Conservation (phyloP, 53 echinoderm and acorn worm species). For the Echinarachnius parma region DNA sequence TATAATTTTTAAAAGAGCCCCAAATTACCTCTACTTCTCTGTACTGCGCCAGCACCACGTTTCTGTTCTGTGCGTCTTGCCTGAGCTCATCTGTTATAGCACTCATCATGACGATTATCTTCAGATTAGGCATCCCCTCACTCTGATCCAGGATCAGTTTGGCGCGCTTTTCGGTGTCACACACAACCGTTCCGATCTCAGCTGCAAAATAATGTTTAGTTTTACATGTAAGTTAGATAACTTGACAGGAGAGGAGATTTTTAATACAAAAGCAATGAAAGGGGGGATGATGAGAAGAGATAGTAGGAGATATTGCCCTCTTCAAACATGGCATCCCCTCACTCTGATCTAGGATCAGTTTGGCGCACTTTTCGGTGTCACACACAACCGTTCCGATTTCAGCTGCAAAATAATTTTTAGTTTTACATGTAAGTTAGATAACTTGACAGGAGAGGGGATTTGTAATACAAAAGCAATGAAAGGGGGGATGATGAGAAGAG, state of each 20-base stretch:
- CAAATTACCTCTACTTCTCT: slow-evolving; percentile 72
- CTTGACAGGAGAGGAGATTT: too few relatives aligned
- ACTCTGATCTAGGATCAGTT: slow-evolving; percentile 53
- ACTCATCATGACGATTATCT: slow-evolving; percentile 59
- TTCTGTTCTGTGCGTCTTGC: slow-evolving; percentile 26
- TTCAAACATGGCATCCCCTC: slow-evolving; percentile 62
- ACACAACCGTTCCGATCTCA: slow-evolving; percentile 57
- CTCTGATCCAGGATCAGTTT: slow-evolving; percentile 55
- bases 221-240: too few relatives aligned
- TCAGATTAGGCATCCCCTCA: slow-evolving; percentile 56
- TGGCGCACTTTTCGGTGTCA: slow-evolving; percentile 52
- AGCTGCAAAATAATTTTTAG: too few relatives aligned
- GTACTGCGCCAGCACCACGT: slow-evolving; percentile 58
- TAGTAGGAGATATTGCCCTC: too few relatives aligned
- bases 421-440: too few relatives aligned
- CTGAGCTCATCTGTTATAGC: slow-evolving; percentile 45
- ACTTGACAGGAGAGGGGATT: too few relatives aligned
- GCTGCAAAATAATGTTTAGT: too few relatives aligned
- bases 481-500: too few relatives aligned
- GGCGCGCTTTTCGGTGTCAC: slow-evolving; percentile 57
- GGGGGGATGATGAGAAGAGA: too few relatives aligned
- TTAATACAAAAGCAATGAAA: too few relatives aligned
- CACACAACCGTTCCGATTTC: slow-evolving; percentile 62
- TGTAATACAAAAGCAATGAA: too few relatives aligned
- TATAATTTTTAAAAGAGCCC: neutral